Conservation (phyloP, 1,140 invertebrate genomes). For the Zaprionus africanus region DNA sequence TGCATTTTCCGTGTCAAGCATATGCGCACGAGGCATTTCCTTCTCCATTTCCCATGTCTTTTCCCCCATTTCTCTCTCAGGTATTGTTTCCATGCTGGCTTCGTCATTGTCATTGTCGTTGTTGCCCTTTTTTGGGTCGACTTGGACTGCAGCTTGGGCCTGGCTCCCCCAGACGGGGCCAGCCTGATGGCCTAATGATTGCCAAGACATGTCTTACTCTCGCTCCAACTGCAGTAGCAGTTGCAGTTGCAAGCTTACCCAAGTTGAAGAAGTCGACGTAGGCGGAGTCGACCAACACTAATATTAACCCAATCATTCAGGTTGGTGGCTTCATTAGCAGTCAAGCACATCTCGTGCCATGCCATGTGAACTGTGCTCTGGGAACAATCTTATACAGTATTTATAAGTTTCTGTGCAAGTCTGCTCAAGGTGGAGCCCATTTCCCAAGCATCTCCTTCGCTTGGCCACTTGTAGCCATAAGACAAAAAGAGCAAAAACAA, state of each 20-base stretch:
- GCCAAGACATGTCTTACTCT: constrained; percentile 46
- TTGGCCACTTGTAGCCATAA: constrained; percentile 28
- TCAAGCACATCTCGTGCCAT: constrained; percentile 28
- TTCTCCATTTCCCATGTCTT: constrained; percentile 63
- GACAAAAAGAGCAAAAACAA: background rate
- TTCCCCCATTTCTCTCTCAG: constrained; percentile 58
- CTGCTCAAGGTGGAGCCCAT: constrained; percentile 50
- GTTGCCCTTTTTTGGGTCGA: constrained; percentile 69
- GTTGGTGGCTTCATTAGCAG: constrained; percentile 65
- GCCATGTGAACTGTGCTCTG: background rate
- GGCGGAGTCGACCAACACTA: constrained; percentile 14
- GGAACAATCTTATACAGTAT: constrained; percentile 19
- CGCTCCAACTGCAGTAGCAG: constrained; percentile 9
- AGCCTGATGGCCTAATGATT: constrained; percentile 58
- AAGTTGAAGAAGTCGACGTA: background rate
- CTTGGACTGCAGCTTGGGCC: constrained; percentile 18
- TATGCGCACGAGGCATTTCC: constrained; percentile 72
- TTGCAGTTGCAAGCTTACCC: background rate
- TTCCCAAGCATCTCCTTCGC: constrained; percentile 50
- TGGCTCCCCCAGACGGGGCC: constrained; percentile 23
- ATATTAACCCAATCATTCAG: constrained; percentile 73
- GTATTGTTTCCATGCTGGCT: constrained; percentile 49
- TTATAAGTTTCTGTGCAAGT: constrained; percentile 35
- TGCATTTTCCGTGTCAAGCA: constrained; percentile 77
- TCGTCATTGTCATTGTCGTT: constrained; percentile 11